Percentiles rank a stretch among this genome's conserved stretches.
phyloP scores from a whole-genome alignment of 2,888 invertebrate genomes.

The Conistra vaccinii region DNA sequence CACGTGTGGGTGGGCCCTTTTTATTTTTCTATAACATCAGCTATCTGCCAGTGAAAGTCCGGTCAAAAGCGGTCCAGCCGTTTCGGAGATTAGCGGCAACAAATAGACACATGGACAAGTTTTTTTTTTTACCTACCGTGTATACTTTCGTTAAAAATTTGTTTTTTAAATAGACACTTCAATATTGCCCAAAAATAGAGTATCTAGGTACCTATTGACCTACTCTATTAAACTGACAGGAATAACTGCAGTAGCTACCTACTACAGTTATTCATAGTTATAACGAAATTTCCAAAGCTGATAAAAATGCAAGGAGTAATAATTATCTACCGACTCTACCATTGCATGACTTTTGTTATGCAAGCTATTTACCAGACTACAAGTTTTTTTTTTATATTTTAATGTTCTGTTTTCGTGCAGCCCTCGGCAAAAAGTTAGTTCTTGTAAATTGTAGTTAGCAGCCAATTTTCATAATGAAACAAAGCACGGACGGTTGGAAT shows the following conservation, averaged over 20 bases:
- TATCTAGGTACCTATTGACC: too few relatives aligned
- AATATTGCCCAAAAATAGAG: too few relatives aligned
- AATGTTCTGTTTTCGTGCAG: constrained; percentile 61
- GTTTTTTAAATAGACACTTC: too few relatives aligned
- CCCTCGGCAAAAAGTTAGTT: constrained; percentile 43
- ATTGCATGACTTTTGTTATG: constrained; percentile 48
- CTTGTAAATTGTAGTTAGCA: constrained; percentile 59
- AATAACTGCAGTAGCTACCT: background rate
- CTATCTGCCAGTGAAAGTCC: too few relatives aligned
- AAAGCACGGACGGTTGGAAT: constrained; percentile 48
- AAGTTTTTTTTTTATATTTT: constrained; percentile 34
- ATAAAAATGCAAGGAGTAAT: constrained; percentile 6
- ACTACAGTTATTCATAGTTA: background rate
- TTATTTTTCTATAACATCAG: too few relatives aligned
- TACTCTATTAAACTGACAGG: too few relatives aligned
- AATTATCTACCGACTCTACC: constrained; percentile 7
- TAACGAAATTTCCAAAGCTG: background rate
- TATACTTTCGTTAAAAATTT: too few relatives aligned
- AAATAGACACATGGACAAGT: too few relatives aligned
- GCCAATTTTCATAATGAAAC: constrained; percentile 65
- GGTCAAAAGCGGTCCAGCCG: too few relatives aligned
- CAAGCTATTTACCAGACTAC: constrained; percentile 26
- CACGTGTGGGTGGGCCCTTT: too few relatives aligned
- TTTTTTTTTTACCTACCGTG: too few relatives aligned
- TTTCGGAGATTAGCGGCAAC: too few relatives aligned